phyloP scores from a whole-genome alignment of 2,113 vertebrate species.

The Mesoclemmys tuberculata region DNA sequence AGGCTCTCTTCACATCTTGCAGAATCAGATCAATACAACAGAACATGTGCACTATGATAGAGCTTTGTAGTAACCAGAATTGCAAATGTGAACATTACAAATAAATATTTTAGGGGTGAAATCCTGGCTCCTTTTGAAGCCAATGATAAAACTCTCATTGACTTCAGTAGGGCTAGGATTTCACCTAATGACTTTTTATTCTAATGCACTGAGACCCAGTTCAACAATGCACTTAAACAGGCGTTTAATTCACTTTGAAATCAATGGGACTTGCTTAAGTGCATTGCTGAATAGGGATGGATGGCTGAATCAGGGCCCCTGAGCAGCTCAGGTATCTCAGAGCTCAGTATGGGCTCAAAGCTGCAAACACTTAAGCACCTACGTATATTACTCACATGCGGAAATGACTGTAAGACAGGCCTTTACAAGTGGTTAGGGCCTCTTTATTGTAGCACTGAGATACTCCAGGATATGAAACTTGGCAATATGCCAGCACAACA shows the following conservation, averaged over 20 bases:
- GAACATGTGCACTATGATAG: not conserved
- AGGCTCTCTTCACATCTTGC: not conserved
- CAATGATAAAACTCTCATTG: not conserved
- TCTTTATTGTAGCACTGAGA: not conserved
- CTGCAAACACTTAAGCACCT: not conserved
- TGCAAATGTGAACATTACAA: not conserved
- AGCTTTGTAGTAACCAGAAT: not conserved
- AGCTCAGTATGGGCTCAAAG: not conserved
- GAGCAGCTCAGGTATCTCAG: rapidly evolving
- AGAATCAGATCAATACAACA: not conserved
- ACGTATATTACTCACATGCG: not conserved
- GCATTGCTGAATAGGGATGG: not conserved
- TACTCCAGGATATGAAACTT: not conserved
- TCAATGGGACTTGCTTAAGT: not conserved
- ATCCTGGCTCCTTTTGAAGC: not conserved
- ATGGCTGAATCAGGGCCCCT: not conserved
- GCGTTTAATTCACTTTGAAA: not conserved
- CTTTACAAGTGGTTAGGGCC: not conserved
- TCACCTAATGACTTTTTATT: not conserved
- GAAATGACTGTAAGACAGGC: not conserved
- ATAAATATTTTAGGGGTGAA: not conserved
- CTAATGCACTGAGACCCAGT: not conserved
- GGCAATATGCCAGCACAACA: rapidly evolving
- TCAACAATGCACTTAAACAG: not conserved
- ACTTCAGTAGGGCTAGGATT: not conserved